phyloP scores from a whole-genome alignment of 2,797 vertebrate species.

The Notolepis coatsorum region DNA sequence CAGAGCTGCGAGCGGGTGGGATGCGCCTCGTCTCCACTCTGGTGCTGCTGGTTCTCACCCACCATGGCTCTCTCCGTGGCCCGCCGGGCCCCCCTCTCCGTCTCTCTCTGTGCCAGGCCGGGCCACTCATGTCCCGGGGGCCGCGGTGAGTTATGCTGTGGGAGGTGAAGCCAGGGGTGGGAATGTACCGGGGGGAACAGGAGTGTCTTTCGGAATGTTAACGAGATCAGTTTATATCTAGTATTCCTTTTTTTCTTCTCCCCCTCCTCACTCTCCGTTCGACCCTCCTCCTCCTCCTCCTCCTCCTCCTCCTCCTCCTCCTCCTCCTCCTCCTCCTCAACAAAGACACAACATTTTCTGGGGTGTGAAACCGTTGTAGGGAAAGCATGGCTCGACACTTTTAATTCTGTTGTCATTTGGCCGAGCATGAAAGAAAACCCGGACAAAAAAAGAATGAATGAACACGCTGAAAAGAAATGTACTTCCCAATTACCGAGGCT shows the following conservation, averaged over 20 bases:
- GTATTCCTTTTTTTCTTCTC: slow-evolving; percentile 49
- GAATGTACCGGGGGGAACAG: background rate
- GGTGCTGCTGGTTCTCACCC: slow-evolving; percentile 22
- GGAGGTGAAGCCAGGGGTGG: slow-evolving; percentile 38
- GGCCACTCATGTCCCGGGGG: slow-evolving; percentile 43
- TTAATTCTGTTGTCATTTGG: slow-evolving; percentile 82
- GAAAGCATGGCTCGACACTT: slow-evolving; percentile 70
- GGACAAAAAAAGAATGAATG: slow-evolving; percentile 70
- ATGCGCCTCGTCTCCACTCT: slow-evolving; percentile 15
- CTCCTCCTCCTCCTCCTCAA: slow-evolving; percentile 55
- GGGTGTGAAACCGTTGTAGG: slow-evolving; percentile 71
- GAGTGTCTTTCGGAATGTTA: slow-evolving; percentile 83
- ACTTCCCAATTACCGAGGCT: slow-evolving; percentile 77
- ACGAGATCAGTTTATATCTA: slow-evolving; percentile 82
- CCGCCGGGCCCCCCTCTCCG: background rate
- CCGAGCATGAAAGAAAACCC: slow-evolving; percentile 75
- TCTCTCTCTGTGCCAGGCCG: slow-evolving; percentile 39
- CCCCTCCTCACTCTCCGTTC: slow-evolving; percentile 44
- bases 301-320: slow-evolving; percentile 42
- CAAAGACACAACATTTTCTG: slow-evolving; percentile 67
- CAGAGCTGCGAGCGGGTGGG: slow-evolving; percentile 35
- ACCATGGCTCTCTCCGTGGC: background rate
- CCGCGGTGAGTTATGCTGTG: slow-evolving; percentile 52
- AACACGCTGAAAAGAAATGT: slow-evolving; percentile 72
- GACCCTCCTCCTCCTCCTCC: slow-evolving; percentile 40